A percentile compares a stretch with the other conserved stretches of the same genome.
Evolutionary conservation across 1,140 invertebrate species (phyloP).

Genomic region (Scaptomyza pallida): DNA sequence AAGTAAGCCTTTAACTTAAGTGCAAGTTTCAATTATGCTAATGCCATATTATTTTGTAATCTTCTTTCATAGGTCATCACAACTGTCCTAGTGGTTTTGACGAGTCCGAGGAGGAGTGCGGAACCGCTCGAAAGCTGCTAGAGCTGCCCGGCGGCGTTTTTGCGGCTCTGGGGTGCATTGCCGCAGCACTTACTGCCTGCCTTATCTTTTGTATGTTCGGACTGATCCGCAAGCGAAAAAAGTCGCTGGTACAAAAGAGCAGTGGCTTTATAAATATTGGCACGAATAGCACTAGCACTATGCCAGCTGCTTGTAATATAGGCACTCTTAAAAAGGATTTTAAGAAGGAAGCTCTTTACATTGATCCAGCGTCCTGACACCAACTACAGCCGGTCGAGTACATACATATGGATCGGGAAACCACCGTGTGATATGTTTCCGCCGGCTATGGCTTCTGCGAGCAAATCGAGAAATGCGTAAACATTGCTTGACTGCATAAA

Average conservation of each 20-base stretch:
- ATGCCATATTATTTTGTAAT: constrained; percentile 21
- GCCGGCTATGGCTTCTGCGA: constrained; percentile 71
- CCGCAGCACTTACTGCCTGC: constrained; percentile 85
- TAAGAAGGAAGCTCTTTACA: constrained; percentile 86
- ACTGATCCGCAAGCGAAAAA: constrained; percentile 85
- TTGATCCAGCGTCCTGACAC: constrained; percentile 90
- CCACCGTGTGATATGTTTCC: constrained; percentile 89
- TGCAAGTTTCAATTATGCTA: constrained; percentile 70
- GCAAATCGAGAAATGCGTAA: constrained; percentile 65
- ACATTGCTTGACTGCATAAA: constrained; percentile 57
- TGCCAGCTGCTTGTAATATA: constrained; percentile 70
- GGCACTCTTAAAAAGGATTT: constrained; percentile 84
- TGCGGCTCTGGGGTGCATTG: constrained; percentile 85
- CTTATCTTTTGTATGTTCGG: constrained; percentile 85
- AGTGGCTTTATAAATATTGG: constrained; percentile 83
- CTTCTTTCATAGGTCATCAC: constrained; percentile 77
- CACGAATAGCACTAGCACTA: constrained; percentile 65
- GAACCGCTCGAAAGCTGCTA: constrained; percentile 85
- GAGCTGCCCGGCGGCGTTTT: constrained; percentile 85
- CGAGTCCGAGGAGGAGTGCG: constrained; percentile 90
- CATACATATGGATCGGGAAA: constrained; percentile 94
- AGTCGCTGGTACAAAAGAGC: constrained; percentile 85
- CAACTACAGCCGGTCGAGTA: constrained; percentile 94
- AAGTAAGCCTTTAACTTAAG: constrained; percentile 31
- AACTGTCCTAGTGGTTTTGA: constrained; percentile 94